phyloP scores from a whole-genome alignment of 2,888 invertebrate species.

The Caenorhabditis macrosperma region DNA sequence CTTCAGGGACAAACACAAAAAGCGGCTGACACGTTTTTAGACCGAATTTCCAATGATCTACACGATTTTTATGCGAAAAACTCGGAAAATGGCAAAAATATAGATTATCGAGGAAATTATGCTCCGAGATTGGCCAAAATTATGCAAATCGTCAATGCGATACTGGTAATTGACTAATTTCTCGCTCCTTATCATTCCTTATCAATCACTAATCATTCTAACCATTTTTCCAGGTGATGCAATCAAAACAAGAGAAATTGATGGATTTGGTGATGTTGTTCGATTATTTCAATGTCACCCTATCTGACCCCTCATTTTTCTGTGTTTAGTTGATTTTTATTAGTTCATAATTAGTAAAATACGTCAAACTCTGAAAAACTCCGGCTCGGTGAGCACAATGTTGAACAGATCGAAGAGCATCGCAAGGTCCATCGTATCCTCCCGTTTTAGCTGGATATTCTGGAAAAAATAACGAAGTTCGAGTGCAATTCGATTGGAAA shows the following conservation, averaged over 20 bases:
- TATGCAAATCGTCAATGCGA: conserved; percentile 34
- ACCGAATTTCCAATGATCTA: conserved; percentile 29
- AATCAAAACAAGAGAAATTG: conserved; percentile 13
- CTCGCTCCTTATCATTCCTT: neutral
- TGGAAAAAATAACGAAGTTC: no score
- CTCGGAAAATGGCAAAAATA: neutral
- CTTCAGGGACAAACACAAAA: conserved; percentile 31
- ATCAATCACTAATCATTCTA: neutral
- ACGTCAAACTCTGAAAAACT: conserved; percentile 50
- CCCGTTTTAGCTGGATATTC: conserved; percentile 43
- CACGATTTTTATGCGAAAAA: conserved; percentile 18
- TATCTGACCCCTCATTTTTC: conserved; percentile 15
- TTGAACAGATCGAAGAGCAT: conserved; percentile 56
- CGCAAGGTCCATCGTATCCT: conserved; percentile 46
- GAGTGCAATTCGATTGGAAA: neutral
- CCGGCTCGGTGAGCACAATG: conserved; percentile 50
- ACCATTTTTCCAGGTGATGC: conserved; percentile 14
- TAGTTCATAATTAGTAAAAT: neutral
- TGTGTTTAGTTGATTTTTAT: neutral
- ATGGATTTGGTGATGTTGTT: conserved; percentile 34
- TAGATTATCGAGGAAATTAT: conserved; percentile 9
- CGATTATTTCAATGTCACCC: conserved; percentile 12
- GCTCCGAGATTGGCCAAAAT: conserved; percentile 24
- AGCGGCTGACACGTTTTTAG: conserved; percentile 30
- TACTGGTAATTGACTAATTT: conserved; percentile 10